These are phyloP conservation scores for Pomacea maculata DNA, from an alignment of 1,140 invertebrate genomes.

Conservation along the genomic window DNA sequence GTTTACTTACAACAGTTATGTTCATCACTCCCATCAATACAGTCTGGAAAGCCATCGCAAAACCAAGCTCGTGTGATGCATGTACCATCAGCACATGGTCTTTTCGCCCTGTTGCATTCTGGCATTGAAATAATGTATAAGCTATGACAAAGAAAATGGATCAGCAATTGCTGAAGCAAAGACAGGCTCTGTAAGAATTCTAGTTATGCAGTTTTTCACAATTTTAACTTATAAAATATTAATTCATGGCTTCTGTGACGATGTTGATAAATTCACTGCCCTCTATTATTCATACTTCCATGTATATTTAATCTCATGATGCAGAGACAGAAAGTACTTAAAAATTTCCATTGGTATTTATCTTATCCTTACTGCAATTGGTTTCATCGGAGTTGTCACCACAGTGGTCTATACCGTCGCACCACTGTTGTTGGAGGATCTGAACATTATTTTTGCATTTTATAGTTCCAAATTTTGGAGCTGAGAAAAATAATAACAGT, in stretches of 20 bases:
- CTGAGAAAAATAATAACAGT: slow-evolving; percentile 21
- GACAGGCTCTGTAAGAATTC: no score
- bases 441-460: slow-evolving; percentile 45
- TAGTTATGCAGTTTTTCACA: no score
- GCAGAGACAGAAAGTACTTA: background rate
- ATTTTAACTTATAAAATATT: no score
- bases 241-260: no score
- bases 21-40: slow-evolving; percentile 42
- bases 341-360: no score
- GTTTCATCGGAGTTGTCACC: slow-evolving; percentile 60
- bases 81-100: slow-evolving; percentile 36
- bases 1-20: slow-evolving; percentile 38
- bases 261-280: no score
- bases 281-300: no score
- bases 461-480: slow-evolving; percentile 18
- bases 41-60: slow-evolving; percentile 49
- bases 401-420: slow-evolving; percentile 59
- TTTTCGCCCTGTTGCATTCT: slow-evolving; percentile 30
- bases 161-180: no score
- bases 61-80: slow-evolving; percentile 50
- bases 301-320: background rate
- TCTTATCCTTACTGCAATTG: slow-evolving; percentile 25
- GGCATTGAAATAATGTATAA: background rate
- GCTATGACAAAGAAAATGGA: background rate
- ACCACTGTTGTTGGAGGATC: slow-evolving; percentile 38